Percentiles rank a stretch among this genome's conserved stretches.
phyloP scores from a whole-genome alignment of 1,140 invertebrate genomes.

The Asbolus verrucosus region DNA sequence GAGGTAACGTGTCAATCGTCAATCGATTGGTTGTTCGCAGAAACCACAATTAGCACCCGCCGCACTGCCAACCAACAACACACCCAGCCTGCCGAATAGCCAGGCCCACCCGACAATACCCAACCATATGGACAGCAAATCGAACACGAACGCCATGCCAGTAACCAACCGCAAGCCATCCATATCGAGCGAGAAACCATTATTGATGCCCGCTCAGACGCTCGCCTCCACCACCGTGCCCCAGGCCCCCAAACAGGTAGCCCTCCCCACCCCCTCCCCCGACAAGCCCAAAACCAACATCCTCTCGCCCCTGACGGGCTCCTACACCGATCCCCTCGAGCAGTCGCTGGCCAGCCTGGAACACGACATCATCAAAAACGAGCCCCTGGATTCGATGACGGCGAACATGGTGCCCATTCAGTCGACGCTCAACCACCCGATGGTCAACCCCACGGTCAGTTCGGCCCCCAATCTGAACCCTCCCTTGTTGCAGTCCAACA shows the following conservation, averaged over 20 bases:
- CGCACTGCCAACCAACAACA: constrained; percentile 47
- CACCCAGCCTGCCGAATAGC: constrained; percentile 25
- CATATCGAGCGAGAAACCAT: constrained; percentile 43
- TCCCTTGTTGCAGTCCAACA: constrained; percentile 52
- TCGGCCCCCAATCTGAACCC: constrained; percentile 49
- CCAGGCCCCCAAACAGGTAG: constrained; percentile 64
- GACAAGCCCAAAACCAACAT: constrained; percentile 62
- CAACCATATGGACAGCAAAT: constrained; percentile 8
- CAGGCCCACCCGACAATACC: constrained; percentile 8
- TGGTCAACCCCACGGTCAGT: constrained; percentile 43
- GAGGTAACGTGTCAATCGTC: too few relatives aligned
- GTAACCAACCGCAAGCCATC: constrained; percentile 38
- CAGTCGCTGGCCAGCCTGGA: constrained; percentile 75
- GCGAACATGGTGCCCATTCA: constrained; percentile 59
- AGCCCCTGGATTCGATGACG: constrained; percentile 63
- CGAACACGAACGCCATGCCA: constrained; percentile 17
- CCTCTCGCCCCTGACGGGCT: constrained; percentile 60
- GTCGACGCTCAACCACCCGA: constrained; percentile 53
- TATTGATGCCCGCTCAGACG: constrained; percentile 5
- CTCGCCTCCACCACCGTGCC: constrained; percentile 48
- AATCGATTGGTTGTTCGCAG: constrained; percentile 5
- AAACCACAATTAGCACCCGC: constrained; percentile 46
- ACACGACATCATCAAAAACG: constrained; percentile 69
- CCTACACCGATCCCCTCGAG: constrained; percentile 73
- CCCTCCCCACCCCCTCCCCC: constrained; percentile 62